A percentile compares a stretch with the other conserved stretches of the same genome.
Conservation (phyloP, 2,113 vertebrate genomes). For the Dryoscopus gambensis region DNA sequence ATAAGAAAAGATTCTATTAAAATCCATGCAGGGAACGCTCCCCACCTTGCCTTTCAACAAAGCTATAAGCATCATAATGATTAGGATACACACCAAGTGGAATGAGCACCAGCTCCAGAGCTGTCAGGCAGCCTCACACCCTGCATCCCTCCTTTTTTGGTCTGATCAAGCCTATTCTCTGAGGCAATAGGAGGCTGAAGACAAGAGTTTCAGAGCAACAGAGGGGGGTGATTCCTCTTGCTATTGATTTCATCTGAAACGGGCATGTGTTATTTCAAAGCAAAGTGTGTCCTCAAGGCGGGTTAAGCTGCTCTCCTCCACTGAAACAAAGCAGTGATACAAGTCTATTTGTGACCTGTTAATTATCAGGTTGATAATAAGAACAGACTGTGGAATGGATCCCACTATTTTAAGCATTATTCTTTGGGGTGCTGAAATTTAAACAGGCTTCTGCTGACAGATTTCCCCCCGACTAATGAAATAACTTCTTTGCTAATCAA, state of each 20-base stretch:
- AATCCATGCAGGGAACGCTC: neutral
- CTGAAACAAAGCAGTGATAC: neutral
- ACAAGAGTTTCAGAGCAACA: neutral
- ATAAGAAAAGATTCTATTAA: neutral
- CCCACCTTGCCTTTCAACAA: neutral
- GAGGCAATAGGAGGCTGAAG: neutral
- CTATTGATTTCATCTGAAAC: neutral
- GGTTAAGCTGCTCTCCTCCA: neutral
- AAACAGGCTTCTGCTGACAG: slow-evolving; percentile 50
- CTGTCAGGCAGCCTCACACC: neutral
- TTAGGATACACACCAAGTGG: neutral
- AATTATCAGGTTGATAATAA: slow-evolving; percentile 34
- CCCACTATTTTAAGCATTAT: slow-evolving; percentile 26
- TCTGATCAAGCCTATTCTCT: neutral
- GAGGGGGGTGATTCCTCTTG: neutral
- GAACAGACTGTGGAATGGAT: neutral
- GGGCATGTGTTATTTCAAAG: neutral
- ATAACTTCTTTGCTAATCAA: slow-evolving; percentile 42
- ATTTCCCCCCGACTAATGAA: neutral
- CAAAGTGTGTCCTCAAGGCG: neutral
- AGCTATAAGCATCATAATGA: neutral
- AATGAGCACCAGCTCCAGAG: neutral
- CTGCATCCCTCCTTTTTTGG: neutral
- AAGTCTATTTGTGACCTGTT: slow-evolving; percentile 1
- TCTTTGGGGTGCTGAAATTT: slow-evolving; percentile 61